Conservation (phyloP, 1,140 invertebrate genomes). For the Aphaenogaster floridana region DNA sequence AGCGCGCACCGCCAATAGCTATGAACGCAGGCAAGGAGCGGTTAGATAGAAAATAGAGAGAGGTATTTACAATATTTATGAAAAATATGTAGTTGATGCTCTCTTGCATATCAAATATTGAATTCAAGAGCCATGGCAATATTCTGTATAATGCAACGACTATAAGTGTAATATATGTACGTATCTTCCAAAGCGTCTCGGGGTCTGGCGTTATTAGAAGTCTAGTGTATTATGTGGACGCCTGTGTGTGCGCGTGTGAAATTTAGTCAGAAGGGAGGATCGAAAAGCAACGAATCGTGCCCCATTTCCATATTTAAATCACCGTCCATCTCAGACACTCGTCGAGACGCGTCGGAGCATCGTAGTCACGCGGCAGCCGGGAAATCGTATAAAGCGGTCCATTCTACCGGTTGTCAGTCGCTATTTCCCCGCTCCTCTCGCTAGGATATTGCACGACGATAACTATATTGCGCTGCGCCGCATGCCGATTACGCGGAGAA, state of each 20-base stretch:
- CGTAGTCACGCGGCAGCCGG: neutral
- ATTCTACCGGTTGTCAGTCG: slow-evolving; percentile 31
- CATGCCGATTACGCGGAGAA: neutral
- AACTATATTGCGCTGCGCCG: neutral
- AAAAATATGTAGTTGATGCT: neutral
- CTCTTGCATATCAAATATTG: neutral
- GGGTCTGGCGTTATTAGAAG: neutral
- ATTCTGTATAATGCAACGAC: neutral
- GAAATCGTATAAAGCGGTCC: slow-evolving; percentile 24
- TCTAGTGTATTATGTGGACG: neutral
- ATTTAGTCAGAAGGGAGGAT: slow-evolving; percentile 21
- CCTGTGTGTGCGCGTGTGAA: neutral
- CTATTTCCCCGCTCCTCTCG: neutral
- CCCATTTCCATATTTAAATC: slow-evolving; percentile 61
- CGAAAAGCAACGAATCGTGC: neutral
- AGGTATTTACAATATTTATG: neutral
- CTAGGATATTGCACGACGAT: neutral
- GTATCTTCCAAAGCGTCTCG: neutral
- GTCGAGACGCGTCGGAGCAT: slow-evolving; percentile 2
- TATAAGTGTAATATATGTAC: neutral
- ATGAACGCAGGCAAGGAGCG: neutral
- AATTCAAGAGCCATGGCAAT: neutral
- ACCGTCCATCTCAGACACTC: slow-evolving; percentile 29
- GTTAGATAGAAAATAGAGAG: neutral
- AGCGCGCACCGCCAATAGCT: neutral